These are phyloP conservation scores for Diplosoma virens DNA, from an alignment of 23 tunicate species.

Conservation along the genomic window DNA sequence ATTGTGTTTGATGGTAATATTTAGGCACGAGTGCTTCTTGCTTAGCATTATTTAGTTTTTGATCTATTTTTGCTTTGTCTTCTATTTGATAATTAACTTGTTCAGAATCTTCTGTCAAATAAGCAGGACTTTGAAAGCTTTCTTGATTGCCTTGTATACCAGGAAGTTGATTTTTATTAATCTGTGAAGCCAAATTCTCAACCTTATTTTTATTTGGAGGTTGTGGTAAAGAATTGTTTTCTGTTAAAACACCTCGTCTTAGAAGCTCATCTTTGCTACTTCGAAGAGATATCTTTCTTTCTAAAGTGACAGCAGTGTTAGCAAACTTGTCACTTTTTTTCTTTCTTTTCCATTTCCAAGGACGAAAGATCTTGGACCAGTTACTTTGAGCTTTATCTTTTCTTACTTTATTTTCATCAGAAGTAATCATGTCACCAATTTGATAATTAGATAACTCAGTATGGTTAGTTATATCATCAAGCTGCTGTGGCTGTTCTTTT, in stretches of 20 bases:
- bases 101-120: too few species aligned
- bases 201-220: not conserved
- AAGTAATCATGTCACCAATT: not conserved
- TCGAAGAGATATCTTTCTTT: conserved; percentile 87
- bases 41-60: not conserved
- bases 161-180: not conserved
- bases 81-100: not conserved
- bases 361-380: conserved; percentile 79
- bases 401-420: conserved; percentile 19
- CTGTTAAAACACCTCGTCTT: conserved; percentile 50
- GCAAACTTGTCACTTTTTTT: conserved; percentile 82
- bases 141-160: too few species aligned
- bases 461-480: too few species aligned
- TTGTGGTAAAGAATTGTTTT: not conserved
- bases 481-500: too few species aligned
- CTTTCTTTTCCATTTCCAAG: conserved; percentile 94
- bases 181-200: not conserved
- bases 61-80: not conserved
- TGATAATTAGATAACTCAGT: not conserved
- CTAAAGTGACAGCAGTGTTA: conserved; percentile 64
- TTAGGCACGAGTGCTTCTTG: not conserved
- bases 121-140: too few species aligned
- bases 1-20: conserved; percentile 55
- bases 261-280: conserved; percentile 82
- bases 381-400: conserved; percentile 85